Base-by-base conservation (phyloP, 2,888 invertebrate species). In the Calameuta filiformis region DNA sequence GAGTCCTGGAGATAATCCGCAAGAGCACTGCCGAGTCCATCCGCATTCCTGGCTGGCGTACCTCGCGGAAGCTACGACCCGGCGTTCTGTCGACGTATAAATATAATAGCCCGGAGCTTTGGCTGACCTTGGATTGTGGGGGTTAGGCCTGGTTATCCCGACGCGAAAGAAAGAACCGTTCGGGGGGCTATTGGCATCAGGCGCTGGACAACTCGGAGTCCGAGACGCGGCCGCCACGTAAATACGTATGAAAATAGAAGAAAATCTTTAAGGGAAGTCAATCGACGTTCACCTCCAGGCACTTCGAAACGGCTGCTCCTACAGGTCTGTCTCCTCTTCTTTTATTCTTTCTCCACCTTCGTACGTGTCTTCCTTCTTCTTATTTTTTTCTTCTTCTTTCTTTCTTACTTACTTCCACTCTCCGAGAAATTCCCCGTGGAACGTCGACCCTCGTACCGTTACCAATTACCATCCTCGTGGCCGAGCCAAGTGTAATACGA, bases 381-480 rank as follows among this genome's bases (percentile, higher is more conserved):
- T 71, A 12, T 68, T 37, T 75, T 68, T 78, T 68, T 40, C 9
- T 40, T 3, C 12, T 69, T 75, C 69, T 69, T 30, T 68, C 34
- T 71, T 34, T 35, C 23, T 75, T 56, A 73, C 73, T 34, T 73
- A 37, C 75, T 34, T 73, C 33, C 71, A 71, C 71, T 31, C 71
- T 31, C 31, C 33, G 31, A 71, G 31, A 71, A 34, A 71, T 30
- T 77, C 56, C 40, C 68, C 35, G 76, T 33, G 31, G 69, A 35
- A 33, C 75, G 71, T 71, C 71, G 71, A 71, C 71, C 71, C 75
- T 76, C 83, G 76, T 83, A 83, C 85, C 81, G 83, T 85, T 83
- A 83, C 80, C 81, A 82, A 85, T 84, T 85, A 84, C 82, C 82
- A 85, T 85, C 85, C 79, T 68, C 79, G 83, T 23, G 56, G 23